Percentiles rank a stretch among this genome's conserved stretches.
Evolutionary conservation across 1,140 invertebrate genomes (phyloP).

Genomic region (Amyelois transitella): DNA sequence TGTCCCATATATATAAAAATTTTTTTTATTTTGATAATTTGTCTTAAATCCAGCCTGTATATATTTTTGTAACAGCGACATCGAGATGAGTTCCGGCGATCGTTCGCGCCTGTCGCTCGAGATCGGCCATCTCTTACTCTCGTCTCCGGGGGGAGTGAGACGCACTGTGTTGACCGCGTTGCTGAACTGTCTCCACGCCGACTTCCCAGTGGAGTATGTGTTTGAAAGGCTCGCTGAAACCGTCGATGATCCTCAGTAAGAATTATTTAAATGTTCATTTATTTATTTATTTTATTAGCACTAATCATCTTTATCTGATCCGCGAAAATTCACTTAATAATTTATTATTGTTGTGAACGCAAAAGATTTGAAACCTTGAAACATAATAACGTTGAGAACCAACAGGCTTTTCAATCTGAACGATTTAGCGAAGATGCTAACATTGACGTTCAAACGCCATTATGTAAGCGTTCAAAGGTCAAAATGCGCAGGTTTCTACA

Average conservation of each 20-base stretch:
- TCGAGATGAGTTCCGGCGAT: slow-evolving; percentile 43
- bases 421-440: too few species aligned
- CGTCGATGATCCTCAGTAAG: not conserved
- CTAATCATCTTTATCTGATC: too few species aligned
- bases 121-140: slow-evolving; percentile 12
- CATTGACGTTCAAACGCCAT: too few species aligned
- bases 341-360: too few species aligned
- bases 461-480: too few species aligned
- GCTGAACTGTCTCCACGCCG: slow-evolving; percentile 15
- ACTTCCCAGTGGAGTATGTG: not conserved
- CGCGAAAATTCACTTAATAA: too few species aligned
- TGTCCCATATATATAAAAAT: too few species aligned
- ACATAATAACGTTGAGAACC: too few species aligned
- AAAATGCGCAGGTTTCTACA: too few species aligned
- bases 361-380: too few species aligned
- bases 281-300: too few species aligned
- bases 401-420: too few species aligned
- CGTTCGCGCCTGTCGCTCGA: slow-evolving; percentile 18
- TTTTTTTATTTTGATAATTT: not conserved
- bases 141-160: slow-evolving; percentile 12
- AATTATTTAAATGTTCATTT: not conserved
- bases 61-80: slow-evolving; percentile 36
- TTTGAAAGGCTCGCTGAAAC: not conserved
- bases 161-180: slow-evolving; percentile 15
- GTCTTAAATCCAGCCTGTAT: not conserved